A percentile compares a stretch with the other conserved stretches of the same genome.
Conservation (phyloP, 2,113 vertebrate genomes). For the Coryphaenoides rupestris region DNA sequence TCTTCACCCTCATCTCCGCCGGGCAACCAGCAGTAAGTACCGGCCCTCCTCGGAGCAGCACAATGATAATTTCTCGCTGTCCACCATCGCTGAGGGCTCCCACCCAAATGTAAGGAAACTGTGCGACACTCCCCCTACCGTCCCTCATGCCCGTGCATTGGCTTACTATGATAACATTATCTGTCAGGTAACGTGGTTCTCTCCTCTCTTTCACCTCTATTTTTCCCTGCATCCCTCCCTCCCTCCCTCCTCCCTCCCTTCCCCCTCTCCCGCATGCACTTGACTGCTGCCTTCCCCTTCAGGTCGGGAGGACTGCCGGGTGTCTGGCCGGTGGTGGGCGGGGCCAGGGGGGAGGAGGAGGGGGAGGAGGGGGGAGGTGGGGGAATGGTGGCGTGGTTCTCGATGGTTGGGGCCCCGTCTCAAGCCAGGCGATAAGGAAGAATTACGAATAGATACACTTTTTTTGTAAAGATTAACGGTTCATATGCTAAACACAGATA, state of each 20-base stretch:
- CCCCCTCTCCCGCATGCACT: no score
- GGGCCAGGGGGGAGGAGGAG: no score
- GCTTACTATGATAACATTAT: slow-evolving; percentile 85
- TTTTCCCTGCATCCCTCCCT: slow-evolving; percentile 52
- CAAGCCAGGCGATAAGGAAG: not conserved
- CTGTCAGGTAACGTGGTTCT: slow-evolving; percentile 82
- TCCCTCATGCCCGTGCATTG: slow-evolving; percentile 79
- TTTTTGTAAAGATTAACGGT: no score
- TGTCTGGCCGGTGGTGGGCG: no score
- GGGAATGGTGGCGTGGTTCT: slow-evolving; percentile 9
- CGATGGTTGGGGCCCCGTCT: slow-evolving; percentile 23
- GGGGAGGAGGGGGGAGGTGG: slow-evolving; percentile 10
- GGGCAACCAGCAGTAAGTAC: slow-evolving; percentile 80
- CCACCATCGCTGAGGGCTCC: slow-evolving; percentile 98
- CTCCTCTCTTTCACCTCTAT: slow-evolving; percentile 69
- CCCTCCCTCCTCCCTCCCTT: slow-evolving; percentile 41
- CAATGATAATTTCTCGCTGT: slow-evolving; percentile 99
- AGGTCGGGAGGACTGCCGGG: no score
- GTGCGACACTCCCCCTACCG: slow-evolving; percentile 74
- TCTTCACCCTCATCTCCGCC: slow-evolving; percentile 13
- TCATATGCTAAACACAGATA: not conserved
- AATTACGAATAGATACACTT: no score
- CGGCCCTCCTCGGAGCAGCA: slow-evolving; percentile 93
- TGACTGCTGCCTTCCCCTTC: no score
- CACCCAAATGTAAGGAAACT: slow-evolving; percentile 97